These are phyloP conservation scores for Pycnomerus fuliginosus DNA, from an alignment of 2,888 invertebrate genomes.

Conservation along the genomic window DNA sequence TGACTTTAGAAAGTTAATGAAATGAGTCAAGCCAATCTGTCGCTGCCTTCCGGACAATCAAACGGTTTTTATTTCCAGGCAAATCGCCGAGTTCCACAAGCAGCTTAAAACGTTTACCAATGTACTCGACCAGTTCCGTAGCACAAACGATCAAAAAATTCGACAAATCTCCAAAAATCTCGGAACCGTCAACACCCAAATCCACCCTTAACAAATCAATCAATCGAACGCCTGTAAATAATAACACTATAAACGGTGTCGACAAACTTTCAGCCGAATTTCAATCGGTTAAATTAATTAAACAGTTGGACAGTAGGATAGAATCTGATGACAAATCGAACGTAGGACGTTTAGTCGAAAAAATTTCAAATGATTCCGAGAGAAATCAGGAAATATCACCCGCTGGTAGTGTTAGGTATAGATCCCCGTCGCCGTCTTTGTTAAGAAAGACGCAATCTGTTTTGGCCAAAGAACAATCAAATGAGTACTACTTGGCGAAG, in stretches of 20 bases:
- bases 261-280: no score
- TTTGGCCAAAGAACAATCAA: slow-evolving; percentile 50
- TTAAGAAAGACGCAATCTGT: slow-evolving; percentile 54
- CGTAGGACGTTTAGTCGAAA: slow-evolving; percentile 32
- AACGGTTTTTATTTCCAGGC: no score
- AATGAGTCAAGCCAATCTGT: no score
- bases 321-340: slow-evolving; percentile 23
- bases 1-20: no score
- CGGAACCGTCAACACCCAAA: no score
- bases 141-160: slow-evolving; percentile 49
- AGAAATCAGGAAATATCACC: slow-evolving; percentile 7
- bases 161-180: no score
- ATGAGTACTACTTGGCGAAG: slow-evolving; percentile 37
- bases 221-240: no score
- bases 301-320: no score
- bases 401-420: slow-evolving; percentile 39
- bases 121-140: slow-evolving; percentile 43
- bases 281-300: no score
- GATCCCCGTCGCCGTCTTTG: slow-evolving; percentile 51
- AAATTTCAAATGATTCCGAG: slow-evolving; percentile 22
- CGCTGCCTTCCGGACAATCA: no score
- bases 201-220: no score
- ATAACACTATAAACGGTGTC: no score
- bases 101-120: slow-evolving; percentile 44
- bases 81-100: slow-evolving; percentile 43